Evolutionary conservation across 2,888 invertebrate genomes (phyloP), one percentile per base, ranked within the genome.

Genomic region (Blastobasis lacticolella): DNA sequence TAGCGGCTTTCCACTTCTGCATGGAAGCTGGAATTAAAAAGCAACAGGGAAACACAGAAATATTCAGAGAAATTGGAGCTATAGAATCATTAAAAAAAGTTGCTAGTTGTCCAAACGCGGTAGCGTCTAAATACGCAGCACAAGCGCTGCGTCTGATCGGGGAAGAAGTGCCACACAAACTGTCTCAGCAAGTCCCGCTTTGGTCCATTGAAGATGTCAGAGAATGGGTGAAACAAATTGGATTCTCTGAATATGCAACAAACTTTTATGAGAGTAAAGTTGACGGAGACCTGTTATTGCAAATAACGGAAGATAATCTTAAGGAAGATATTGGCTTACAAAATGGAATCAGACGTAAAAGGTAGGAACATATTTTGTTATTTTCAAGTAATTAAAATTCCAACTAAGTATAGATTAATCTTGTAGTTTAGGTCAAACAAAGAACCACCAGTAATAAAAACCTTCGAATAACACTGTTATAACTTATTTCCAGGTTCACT

Each of bases 11-110:
- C 78, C 99, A 99, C 75, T 95, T 98, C 78, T 98, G 98, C 73
- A 98, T 99, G 97, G 99, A 99, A 82, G 98, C 99, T 8, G 97
- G 97, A 42, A 98, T 99, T 51, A 99, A 99, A 78, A 95, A 97
- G 67, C 94, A 94, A 66, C 97, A 97, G 78, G 95, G 95, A 5
- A 95, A 96, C 58, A 95, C 96, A 0, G 93, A 94, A 77, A 94
- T 97, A 69, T 98, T 98, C 76, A 90, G 93, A 56, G 96, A 97
- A 81, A 98, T 99, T 61, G 97, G 96, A 50, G 98, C 98, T 0
- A 94, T 99, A 57, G 97, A 97, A 67, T 95, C 98, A 0, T 88
- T 99, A 66, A 99, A 98, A 76, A 95, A 94, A 71, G 97, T 98
- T 0, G 99, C 99, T 6, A 97, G 97, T 71, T 98, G 98, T 77